Evolutionary conservation across 2,113 vertebrate species (phyloP).

Genomic region (Megaceryle torquata): DNA sequence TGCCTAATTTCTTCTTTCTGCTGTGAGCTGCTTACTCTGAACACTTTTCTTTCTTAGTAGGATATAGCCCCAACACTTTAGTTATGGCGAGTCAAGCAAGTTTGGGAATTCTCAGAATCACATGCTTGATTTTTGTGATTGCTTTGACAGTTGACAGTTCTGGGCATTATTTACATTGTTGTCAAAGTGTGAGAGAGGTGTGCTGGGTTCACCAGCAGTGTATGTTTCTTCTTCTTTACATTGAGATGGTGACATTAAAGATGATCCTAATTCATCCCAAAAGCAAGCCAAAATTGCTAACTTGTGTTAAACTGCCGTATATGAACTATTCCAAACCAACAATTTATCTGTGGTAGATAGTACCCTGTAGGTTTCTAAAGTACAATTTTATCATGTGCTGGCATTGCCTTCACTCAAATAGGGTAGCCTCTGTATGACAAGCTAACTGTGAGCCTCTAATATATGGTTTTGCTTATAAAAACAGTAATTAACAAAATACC

Average conservation of each 20-base stretch:
- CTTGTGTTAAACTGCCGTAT: background rate
- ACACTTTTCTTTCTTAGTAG: background rate
- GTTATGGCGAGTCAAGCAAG: background rate
- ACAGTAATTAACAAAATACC: background rate
- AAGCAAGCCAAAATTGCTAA: background rate
- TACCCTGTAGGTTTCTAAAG: background rate
- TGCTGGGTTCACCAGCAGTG: background rate
- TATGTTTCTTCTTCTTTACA: background rate
- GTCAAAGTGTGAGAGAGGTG: background rate
- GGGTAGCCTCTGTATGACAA: background rate
- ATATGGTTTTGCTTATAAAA: background rate
- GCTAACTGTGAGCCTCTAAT: background rate
- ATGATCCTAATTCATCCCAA: background rate
- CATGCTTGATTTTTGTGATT: background rate
- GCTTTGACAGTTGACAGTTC: background rate
- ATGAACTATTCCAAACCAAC: background rate
- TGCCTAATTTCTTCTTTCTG: background rate
- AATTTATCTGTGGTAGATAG: constrained; percentile 6
- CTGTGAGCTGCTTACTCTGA: background rate
- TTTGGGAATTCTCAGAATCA: background rate
- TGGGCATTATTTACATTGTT: background rate
- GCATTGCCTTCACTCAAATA: background rate
- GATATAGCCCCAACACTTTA: background rate
- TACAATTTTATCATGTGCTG: background rate
- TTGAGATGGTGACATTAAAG: background rate